Evolutionary conservation across 1,140 invertebrate species (phyloP).

Genomic region (Eumaeus atala): DNA sequence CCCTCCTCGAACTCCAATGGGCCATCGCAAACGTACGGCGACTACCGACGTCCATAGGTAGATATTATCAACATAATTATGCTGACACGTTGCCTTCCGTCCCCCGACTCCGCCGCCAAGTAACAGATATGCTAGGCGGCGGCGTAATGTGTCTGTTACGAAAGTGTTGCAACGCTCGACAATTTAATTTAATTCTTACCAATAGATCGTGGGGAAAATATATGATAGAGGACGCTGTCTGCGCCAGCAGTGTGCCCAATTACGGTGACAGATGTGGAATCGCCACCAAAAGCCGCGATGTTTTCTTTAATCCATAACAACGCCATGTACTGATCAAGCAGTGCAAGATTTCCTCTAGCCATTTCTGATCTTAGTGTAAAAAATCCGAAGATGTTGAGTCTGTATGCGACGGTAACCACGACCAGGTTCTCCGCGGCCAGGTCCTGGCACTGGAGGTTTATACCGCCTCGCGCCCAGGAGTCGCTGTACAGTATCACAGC

Average conservation of each 20-base stretch:
- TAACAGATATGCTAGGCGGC: no score
- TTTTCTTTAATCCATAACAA: conserved; percentile 83
- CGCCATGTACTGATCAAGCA: conserved; percentile 83
- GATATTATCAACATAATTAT: no score
- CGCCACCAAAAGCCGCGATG: conserved; percentile 82
- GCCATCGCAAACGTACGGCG: no score
- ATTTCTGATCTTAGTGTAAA: conserved; percentile 76
- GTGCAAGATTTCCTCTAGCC: conserved; percentile 80
- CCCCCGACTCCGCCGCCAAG: no score
- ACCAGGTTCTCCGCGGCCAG: conserved; percentile 79
- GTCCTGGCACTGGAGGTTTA: conserved; percentile 76
- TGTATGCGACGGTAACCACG: conserved; percentile 78
- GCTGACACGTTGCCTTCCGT: no score
- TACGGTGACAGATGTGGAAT: conserved; percentile 80
- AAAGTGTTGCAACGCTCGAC: not conserved
- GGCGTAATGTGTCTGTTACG: no score
- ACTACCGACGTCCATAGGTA: no score
- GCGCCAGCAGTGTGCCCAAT: conserved; percentile 81
- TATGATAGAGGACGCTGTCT: conserved; percentile 76
- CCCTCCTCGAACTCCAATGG: no score
- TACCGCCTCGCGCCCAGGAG: conserved; percentile 49
- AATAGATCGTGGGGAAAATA: conserved; percentile 76
- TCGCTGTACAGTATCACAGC: conserved; percentile 77
- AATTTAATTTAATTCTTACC: conserved; percentile 54
- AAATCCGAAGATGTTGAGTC: conserved; percentile 81